These are phyloP conservation scores for Rhynchonycteris naso DNA, from an alignment of 2,797 vertebrate species.

Conservation along the genomic window DNA sequence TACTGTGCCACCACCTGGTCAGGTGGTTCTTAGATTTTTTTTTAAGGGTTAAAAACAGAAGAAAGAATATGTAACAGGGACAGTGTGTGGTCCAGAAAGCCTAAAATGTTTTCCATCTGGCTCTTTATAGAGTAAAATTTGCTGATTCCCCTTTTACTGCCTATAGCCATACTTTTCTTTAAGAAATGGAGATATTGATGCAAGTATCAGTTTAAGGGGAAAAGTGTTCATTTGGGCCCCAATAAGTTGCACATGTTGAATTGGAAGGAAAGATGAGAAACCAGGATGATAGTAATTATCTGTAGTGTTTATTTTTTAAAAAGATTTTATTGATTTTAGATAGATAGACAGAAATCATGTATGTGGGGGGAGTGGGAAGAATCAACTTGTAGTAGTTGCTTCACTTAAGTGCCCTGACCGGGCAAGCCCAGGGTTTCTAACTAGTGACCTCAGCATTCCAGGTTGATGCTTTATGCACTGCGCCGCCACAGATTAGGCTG, in stretches of 20 bases:
- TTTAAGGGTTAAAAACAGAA: conserved; percentile 22
- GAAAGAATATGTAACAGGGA: neutral
- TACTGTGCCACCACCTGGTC: too few relatives aligned
- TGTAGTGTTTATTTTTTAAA: neutral
- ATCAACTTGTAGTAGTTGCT: too few relatives aligned
- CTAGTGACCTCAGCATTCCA: too few relatives aligned
- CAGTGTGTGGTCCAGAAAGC: neutral
- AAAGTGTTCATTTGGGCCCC: neutral
- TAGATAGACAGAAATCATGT: too few relatives aligned
- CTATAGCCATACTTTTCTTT: neutral
- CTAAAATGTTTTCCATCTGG: neutral
- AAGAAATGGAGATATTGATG: neutral
- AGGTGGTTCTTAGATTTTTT: neutral
- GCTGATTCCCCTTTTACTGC: neutral
- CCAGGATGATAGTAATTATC: neutral
- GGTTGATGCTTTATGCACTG: too few relatives aligned
- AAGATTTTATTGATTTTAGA: too few relatives aligned
- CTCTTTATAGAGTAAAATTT: neutral
- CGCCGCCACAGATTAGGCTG: too few relatives aligned
- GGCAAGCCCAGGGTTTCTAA: too few relatives aligned
- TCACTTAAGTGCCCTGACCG: too few relatives aligned
- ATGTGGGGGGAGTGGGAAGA: too few relatives aligned
- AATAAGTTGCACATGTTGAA: neutral
- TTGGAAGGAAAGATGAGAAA: conserved; percentile 9
- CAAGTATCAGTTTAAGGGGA: neutral